These are phyloP conservation scores for Menidia menidia DNA, from an alignment of 2,797 vertebrate genomes.

Conservation along the genomic window DNA sequence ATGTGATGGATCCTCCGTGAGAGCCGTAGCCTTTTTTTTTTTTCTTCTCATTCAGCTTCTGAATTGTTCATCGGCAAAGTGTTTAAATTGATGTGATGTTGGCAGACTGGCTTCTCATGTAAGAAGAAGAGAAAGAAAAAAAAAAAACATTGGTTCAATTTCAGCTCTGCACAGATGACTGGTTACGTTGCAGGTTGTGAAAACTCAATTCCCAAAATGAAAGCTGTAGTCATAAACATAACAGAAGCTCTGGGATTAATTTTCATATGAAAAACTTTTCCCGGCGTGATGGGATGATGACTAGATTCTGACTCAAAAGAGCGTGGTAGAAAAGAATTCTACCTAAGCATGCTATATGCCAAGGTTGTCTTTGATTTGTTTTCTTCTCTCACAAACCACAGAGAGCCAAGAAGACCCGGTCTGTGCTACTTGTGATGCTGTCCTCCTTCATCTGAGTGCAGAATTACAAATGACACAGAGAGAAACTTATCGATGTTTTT, in stretches of 20 bases:
- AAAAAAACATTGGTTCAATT: conserved; percentile 16
- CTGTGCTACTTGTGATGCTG: neutral
- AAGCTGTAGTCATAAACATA: conserved; percentile 1
- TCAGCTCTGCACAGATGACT: neutral
- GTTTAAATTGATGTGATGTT: conserved; percentile 24
- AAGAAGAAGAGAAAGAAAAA: conserved; percentile 4
- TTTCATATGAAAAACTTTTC: conserved; percentile 4
- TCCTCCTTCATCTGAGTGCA: neutral
- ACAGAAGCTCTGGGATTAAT: conserved; percentile 12
- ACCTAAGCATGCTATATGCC: conserved; percentile 3
- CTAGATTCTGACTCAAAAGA: conserved; percentile 13
- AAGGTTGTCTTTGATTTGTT: conserved; percentile 3
- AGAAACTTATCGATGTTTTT: neutral
- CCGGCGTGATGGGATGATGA: neutral
- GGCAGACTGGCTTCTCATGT: neutral
- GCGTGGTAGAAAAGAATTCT: conserved; percentile 22
- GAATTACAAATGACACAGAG: neutral
- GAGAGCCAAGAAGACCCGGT: neutral
- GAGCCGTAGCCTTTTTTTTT: conserved; percentile 3
- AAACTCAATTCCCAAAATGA: conserved; percentile 2
- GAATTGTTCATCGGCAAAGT: conserved; percentile 25
- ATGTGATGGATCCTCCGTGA: conserved; percentile 17
- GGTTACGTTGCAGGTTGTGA: neutral
- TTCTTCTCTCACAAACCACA: neutral
- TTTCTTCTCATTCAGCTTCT: conserved; percentile 21